Evolutionary conservation across 2,797 vertebrate genomes (phyloP).

Genomic region (Delichon dasypus): DNA sequence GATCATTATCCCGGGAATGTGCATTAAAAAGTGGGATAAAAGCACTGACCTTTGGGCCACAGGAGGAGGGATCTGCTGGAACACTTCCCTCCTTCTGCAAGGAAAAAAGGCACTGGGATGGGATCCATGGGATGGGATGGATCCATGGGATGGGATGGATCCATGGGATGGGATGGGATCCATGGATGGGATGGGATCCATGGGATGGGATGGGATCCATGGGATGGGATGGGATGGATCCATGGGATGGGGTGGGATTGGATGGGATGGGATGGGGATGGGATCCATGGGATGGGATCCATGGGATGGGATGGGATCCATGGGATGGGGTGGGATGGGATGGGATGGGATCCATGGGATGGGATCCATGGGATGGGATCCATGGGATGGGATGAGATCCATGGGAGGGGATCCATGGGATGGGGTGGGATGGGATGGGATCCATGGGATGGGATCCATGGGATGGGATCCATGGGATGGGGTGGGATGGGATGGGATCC

Average conservation of each 20-base stretch:
- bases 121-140: neutral
- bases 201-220: no score
- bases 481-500: neutral
- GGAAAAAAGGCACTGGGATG: neutral
- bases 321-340: neutral
- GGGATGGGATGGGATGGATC: neutral
- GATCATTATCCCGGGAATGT: rapidly evolving
- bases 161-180: neutral
- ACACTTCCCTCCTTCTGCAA: neutral
- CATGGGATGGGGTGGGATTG: no score
- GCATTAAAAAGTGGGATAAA: neutral
- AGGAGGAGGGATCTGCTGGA: neutral
- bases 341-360: neutral
- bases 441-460: no score
- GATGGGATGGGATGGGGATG: neutral
- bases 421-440: neutral
- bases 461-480: neutral
- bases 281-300: neutral
- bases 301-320: neutral
- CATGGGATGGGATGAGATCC: neutral
- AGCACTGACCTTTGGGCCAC: neutral
- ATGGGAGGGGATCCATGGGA: neutral
- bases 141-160: neutral
- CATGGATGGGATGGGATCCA: neutral
- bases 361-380: neutral